Conservation (phyloP, 2,888 invertebrate genomes). For the Amphipyra tragopoginis region DNA sequence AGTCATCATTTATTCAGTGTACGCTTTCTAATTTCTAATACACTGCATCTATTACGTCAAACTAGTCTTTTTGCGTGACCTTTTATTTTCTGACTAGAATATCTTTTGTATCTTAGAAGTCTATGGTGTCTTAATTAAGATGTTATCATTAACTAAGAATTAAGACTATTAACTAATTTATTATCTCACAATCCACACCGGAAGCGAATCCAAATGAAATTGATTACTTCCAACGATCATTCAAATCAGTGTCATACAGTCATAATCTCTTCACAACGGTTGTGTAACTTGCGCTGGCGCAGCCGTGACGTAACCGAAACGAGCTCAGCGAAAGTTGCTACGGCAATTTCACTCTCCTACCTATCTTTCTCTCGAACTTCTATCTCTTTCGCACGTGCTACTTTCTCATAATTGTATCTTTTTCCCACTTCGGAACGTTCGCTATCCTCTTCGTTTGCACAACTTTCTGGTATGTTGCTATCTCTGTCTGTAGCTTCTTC, state of each 20-base stretch:
- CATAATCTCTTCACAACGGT: constrained; percentile 81
- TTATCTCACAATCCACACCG: constrained; percentile 64
- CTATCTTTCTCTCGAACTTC: constrained; percentile 78
- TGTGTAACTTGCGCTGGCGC: constrained; percentile 77
- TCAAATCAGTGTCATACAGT: constrained; percentile 86
- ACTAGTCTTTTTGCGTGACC: constrained; percentile 12
- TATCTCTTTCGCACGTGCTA: constrained; percentile 69
- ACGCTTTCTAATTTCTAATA: constrained; percentile 50
- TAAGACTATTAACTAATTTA: constrained; percentile 45
- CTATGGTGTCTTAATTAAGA: constrained; percentile 9
- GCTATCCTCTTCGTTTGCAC: constrained; percentile 67
- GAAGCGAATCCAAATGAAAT: constrained; percentile 77
- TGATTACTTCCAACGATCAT: constrained; percentile 82
- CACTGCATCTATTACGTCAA: constrained; percentile 37
- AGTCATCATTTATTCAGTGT: constrained; percentile 16
- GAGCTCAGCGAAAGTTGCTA: constrained; percentile 87
- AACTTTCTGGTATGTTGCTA: constrained; percentile 63
- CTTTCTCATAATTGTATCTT: constrained; percentile 61
- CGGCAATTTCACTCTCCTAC: constrained; percentile 86
- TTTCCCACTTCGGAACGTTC: constrained; percentile 65
- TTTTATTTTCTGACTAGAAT: constrained; percentile 12
- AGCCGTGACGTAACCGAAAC: constrained; percentile 85
- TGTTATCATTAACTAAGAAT: constrained; percentile 33
- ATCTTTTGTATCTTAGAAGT: constrained; percentile 2
- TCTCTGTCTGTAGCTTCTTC: constrained; percentile 80